Percentiles rank a stretch among this genome's conserved stretches.
Evolutionary conservation across 2,797 vertebrate genomes (phyloP).

Genomic region (Triplophysa yarkandensis): DNA sequence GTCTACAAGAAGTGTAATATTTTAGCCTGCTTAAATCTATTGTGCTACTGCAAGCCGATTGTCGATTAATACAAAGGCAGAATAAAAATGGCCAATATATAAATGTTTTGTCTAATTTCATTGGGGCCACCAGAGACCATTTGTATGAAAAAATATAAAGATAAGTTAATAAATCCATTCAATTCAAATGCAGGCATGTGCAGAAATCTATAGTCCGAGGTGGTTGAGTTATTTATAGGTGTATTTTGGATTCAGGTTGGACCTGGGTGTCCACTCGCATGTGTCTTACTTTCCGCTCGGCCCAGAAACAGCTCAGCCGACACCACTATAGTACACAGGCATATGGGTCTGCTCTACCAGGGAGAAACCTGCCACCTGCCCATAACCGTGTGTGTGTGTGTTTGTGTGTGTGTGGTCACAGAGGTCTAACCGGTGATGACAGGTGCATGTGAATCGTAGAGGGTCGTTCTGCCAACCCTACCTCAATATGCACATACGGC

Average conservation of each 20-base stretch:
- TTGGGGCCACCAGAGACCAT: background rate
- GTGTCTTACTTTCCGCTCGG: slow-evolving; percentile 44
- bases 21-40: background rate
- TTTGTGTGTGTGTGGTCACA: slow-evolving; percentile 49
- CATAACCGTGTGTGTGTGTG: slow-evolving; percentile 36
- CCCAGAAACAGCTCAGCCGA: slow-evolving; percentile 49
- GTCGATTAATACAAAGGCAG: too few relatives aligned
- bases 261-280: slow-evolving; percentile 40
- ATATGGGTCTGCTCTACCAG: slow-evolving; percentile 54
- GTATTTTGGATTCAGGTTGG: slow-evolving; percentile 41
- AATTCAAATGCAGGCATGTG: slow-evolving; percentile 28
- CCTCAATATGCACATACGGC: slow-evolving; percentile 26
- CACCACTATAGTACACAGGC: slow-evolving; percentile 51
- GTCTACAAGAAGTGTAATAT: background rate
- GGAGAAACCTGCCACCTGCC: slow-evolving; percentile 54
- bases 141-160: too few relatives aligned
- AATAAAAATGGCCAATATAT: too few relatives aligned
- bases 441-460: slow-evolving; percentile 56
- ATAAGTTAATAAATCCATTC: background rate
- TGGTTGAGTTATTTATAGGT: slow-evolving; percentile 53
- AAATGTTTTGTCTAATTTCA: background rate
- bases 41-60: too few relatives aligned
- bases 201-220: slow-evolving; percentile 13
- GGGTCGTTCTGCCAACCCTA: slow-evolving; percentile 43
- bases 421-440: slow-evolving; percentile 55